Evolutionary conservation across 2,113 vertebrate species (phyloP).

Genomic region (Ammospiza nelsoni): DNA sequence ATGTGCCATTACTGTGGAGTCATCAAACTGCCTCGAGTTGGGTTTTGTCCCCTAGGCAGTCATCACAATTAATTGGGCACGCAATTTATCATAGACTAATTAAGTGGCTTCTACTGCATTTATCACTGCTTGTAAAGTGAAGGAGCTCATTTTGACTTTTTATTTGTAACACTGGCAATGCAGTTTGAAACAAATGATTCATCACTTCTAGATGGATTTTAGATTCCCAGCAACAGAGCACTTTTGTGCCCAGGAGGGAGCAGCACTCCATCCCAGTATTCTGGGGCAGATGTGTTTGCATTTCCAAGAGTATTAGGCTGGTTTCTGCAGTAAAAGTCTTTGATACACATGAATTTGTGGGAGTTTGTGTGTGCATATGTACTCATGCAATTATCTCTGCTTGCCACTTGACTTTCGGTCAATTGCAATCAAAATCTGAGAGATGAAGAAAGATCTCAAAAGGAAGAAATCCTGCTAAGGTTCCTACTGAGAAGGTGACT

Average conservation of each 20-base stretch:
- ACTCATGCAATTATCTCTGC: neutral
- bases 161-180: neutral
- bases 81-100: constrained; percentile 62
- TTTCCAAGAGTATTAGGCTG: neutral
- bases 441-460: neutral
- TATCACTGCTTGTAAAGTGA: constrained; percentile 20
- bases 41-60: constrained; percentile 40
- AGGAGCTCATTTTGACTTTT: neutral
- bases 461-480: neutral
- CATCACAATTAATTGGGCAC: constrained; percentile 61
- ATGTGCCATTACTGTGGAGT: constrained; percentile 4
- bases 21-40: neutral
- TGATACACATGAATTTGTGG: neutral
- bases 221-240: neutral
- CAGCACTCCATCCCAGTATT: neutral
- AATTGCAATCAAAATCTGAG: neutral
- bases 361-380: accelerated
- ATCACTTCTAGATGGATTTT: neutral
- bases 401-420: neutral
- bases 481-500: neutral
- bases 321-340: neutral
- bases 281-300: neutral
- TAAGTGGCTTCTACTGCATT: constrained; percentile 45
- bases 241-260: neutral
- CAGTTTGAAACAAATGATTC: neutral